Evolutionary conservation across 1,140 invertebrate genomes (phyloP).

Genomic region (Drosophila aff.): DNA sequence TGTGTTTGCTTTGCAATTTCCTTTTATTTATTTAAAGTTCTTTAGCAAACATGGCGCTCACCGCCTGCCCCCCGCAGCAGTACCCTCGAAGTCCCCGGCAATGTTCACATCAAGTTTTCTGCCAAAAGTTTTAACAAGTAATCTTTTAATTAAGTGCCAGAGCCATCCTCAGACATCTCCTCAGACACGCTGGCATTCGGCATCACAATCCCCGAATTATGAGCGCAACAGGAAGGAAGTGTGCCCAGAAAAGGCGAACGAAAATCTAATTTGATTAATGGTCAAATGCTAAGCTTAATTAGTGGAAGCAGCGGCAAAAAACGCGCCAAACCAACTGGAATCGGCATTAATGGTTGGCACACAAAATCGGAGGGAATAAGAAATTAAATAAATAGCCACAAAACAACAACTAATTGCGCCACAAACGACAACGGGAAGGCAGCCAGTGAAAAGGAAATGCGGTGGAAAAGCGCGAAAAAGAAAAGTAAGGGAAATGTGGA

Average conservation of each 20-base stretch:
- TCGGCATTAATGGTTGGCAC: constrained; percentile 45
- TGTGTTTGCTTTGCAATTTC: constrained; percentile 82
- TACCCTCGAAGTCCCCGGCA: constrained; percentile 14
- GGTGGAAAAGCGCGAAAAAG: constrained; percentile 3
- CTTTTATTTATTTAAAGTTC: constrained; percentile 80
- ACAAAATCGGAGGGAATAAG: constrained; percentile 12
- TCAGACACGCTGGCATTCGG: constrained; percentile 28
- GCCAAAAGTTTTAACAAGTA: constrained; percentile 76
- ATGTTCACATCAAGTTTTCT: constrained; percentile 75
- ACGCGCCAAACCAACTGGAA: constrained; percentile 30
- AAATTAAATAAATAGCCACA: constrained; percentile 56
- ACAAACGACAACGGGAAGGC: constrained; percentile 51
- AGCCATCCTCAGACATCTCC: constrained; percentile 35
- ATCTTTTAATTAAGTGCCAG: constrained; percentile 81
- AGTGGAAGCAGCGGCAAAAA: constrained; percentile 48
- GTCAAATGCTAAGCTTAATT: constrained; percentile 79
- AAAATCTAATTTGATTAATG: constrained; percentile 81
- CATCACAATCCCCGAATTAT: constrained; percentile 45
- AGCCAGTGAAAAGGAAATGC: constrained; percentile 54
- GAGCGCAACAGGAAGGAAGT: constrained; percentile 41
- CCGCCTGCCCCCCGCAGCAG: not conserved
- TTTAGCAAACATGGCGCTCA: constrained; percentile 64
- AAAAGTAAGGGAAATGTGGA: constrained; percentile 22
- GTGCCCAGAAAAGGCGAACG: constrained; percentile 11
- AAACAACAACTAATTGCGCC: constrained; percentile 66